Percentiles rank a stretch among this genome's conserved stretches.
Evolutionary conservation across 2,113 vertebrate genomes (phyloP).

Genomic region (Calidris pugnax): DNA sequence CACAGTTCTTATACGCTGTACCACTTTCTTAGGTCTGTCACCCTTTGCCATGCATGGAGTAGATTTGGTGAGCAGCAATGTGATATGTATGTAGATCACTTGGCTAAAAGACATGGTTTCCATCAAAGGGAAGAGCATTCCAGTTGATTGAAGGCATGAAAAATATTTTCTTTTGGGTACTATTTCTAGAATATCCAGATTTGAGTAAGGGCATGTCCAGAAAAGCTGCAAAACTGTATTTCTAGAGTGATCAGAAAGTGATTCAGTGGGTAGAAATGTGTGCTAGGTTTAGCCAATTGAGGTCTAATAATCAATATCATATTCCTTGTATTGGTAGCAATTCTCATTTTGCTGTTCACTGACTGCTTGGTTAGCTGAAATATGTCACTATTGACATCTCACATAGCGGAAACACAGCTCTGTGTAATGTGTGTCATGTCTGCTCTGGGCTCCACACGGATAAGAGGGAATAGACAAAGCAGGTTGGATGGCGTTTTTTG

Average conservation of each 20-base stretch:
- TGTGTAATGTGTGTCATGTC: background rate
- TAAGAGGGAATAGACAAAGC: background rate
- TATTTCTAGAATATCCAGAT: background rate
- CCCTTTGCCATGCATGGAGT: background rate
- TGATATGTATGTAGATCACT: background rate
- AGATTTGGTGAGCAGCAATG: background rate
- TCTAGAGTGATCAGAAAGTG: background rate
- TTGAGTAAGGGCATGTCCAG: background rate
- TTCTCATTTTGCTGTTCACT: background rate
- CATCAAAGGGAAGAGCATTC: background rate
- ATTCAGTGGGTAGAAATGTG: background rate
- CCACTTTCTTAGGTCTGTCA: background rate
- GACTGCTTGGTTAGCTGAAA: background rate
- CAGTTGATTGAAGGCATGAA: background rate
- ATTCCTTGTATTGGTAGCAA: background rate
- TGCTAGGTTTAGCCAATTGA: background rate
- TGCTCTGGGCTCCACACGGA: background rate
- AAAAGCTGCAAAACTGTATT: background rate
- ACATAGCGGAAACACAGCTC: background rate
- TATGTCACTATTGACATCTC: background rate
- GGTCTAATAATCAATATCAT: background rate
- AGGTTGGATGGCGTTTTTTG: background rate
- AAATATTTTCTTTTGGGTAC: background rate
- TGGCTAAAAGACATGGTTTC: background rate
- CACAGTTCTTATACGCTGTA: accelerated